Evolutionary conservation across 2,888 invertebrate genomes (phyloP).

Genomic region (Diadegma fenestrale): DNA sequence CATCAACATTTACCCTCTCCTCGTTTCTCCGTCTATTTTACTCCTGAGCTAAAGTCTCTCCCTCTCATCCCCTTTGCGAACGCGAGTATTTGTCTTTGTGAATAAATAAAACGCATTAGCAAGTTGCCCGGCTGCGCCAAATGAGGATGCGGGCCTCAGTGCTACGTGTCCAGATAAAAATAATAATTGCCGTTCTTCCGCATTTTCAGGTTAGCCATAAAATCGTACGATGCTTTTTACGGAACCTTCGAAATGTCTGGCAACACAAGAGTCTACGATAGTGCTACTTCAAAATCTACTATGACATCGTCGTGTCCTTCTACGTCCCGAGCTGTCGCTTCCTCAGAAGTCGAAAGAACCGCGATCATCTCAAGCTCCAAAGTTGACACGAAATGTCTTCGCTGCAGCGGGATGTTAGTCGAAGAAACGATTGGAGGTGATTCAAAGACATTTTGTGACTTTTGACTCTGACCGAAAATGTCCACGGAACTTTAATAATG

Average conservation of each 20-base stretch:
- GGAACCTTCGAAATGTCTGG: slow-evolving; percentile 12
- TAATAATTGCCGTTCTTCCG: slow-evolving; percentile 12
- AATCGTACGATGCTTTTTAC: background rate
- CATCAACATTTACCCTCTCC: slow-evolving; percentile 73
- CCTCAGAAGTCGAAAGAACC: slow-evolving; percentile 12
- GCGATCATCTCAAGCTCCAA: slow-evolving; percentile 29
- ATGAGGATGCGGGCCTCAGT: background rate
- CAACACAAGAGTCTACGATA: background rate
- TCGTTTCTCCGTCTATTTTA: slow-evolving; percentile 53
- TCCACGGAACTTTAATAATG: slow-evolving; percentile 32
- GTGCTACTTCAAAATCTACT: slow-evolving; percentile 4
- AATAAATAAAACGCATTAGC: slow-evolving; percentile 84
- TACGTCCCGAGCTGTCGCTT: slow-evolving; percentile 4
- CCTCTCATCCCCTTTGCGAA: slow-evolving; percentile 74
- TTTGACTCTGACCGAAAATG: background rate
- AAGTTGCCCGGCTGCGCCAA: slow-evolving; percentile 72
- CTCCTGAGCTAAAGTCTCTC: slow-evolving; percentile 7
- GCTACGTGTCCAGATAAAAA: slow-evolving; percentile 33
- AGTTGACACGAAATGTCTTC: no score
- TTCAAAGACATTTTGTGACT: slow-evolving; percentile 16
- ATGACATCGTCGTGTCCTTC: background rate
- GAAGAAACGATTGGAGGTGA: slow-evolving; percentile 19
- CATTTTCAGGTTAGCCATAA: background rate
- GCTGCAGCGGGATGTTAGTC: background rate
- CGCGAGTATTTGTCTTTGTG: slow-evolving; percentile 84